These are phyloP conservation scores for Sarcophaga bullata DNA, from an alignment of 1,140 invertebrate species.

Conservation along the genomic window DNA sequence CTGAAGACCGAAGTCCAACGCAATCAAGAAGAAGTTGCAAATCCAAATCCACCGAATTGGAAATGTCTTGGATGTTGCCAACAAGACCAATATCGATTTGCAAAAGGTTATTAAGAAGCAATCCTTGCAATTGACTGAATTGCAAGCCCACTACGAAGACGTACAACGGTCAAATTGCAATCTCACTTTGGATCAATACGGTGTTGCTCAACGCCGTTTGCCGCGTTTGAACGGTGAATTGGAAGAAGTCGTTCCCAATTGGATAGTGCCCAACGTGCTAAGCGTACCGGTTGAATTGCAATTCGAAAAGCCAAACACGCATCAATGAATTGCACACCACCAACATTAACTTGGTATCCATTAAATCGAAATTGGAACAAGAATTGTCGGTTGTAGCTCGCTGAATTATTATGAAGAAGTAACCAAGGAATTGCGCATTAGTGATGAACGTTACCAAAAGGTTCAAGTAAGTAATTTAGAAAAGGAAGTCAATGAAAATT, in stretches of 20 bases:
- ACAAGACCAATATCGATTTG: conserved; percentile 96
- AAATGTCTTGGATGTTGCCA: conserved; percentile 95
- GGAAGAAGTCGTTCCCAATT: conserved; percentile 94
- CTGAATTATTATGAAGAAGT: conserved; percentile 97
- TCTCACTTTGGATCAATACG: conserved; percentile 92
- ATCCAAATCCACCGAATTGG: conserved; percentile 96
- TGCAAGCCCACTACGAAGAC: conserved; percentile 94
- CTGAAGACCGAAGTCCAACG: conserved; percentile 94
- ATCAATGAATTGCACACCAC: conserved; percentile 93
- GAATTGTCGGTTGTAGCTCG: conserved; percentile 85
- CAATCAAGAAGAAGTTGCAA: conserved; percentile 98
- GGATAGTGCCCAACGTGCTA: conserved; percentile 90
- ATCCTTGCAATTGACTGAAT: conserved; percentile 85
- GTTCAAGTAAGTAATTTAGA: conserved; percentile 70
- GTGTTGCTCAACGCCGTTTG: conserved; percentile 89
- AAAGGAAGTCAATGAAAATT: not conserved
- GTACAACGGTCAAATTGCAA: conserved; percentile 92
- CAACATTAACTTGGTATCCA: conserved; percentile 92
- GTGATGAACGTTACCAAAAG: conserved; percentile 94
- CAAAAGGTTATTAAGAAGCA: conserved; percentile 98
- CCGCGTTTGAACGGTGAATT: conserved; percentile 92
- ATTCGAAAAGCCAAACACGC: conserved; percentile 87
- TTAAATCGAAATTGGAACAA: conserved; percentile 92
- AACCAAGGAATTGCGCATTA: conserved; percentile 90
- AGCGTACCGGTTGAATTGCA: conserved; percentile 88